Evolutionary conservation across 2,797 vertebrate species (phyloP).

Genomic region (Furcifer pardalis): DNA sequence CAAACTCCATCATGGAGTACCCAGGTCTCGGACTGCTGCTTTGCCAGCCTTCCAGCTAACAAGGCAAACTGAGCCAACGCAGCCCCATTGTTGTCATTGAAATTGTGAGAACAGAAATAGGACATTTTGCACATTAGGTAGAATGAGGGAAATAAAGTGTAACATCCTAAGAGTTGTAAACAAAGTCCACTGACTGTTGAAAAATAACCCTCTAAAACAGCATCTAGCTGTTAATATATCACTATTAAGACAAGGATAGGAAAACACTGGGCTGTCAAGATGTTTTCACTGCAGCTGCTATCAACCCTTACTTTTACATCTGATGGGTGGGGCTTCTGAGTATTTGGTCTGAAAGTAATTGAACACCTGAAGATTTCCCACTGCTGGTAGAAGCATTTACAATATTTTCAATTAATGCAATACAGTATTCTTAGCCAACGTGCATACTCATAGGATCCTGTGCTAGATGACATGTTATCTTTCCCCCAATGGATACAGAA

Average conservation of each 20-base stretch:
- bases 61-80: too few relatives aligned
- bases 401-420: neutral
- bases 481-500: neutral
- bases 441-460: neutral
- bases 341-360: neutral
- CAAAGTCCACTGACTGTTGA: neutral
- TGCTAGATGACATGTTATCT: neutral
- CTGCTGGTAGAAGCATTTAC: neutral
- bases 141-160: too few relatives aligned
- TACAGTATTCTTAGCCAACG: too few relatives aligned
- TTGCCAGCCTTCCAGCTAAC: too few relatives aligned
- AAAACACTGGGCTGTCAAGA: neutral
- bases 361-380: neutral
- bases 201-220: neutral
- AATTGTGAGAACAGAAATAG: neutral
- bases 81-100: too few relatives aligned
- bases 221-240: neutral
- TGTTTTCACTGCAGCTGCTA: neutral
- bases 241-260: neutral
- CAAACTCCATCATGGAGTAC: too few relatives aligned
- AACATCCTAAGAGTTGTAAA: neutral
- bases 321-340: neutral
- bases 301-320: neutral
- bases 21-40: too few relatives aligned
- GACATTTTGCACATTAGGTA: neutral